phyloP scores from a whole-genome alignment of 92 coral and sea anemone genomes.

The Phymanthus crucifer region DNA sequence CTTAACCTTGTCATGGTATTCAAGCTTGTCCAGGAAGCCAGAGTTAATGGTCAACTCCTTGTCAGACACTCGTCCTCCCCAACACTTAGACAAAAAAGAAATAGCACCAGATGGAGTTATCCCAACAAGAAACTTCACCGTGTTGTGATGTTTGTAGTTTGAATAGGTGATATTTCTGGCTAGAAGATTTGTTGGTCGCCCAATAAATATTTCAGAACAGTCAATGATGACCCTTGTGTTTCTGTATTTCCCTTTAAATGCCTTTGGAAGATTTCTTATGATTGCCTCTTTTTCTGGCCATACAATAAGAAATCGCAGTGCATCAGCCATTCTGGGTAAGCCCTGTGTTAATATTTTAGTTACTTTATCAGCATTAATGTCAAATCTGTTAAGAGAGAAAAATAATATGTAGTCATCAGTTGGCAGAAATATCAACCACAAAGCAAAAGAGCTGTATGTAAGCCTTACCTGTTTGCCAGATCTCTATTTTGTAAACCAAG shows the following conservation, averaged over 20 bases:
- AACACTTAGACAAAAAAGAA: conserved; percentile 43
- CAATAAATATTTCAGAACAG: conserved; percentile 46
- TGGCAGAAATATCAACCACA: not conserved
- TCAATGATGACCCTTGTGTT: conserved; percentile 44
- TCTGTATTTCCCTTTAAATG: conserved; percentile 22
- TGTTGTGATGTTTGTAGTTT: conserved; percentile 46
- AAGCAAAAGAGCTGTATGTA: conserved; percentile 5
- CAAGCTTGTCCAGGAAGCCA: conserved; percentile 45
- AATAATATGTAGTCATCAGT: not conserved
- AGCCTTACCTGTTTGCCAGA: conserved; percentile 38
- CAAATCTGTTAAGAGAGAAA: conserved; percentile 25
- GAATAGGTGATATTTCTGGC: conserved; percentile 34
- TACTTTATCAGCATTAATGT: conserved; percentile 20
- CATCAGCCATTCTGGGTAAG: conserved; percentile 2
- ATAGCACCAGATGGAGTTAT: conserved; percentile 44
- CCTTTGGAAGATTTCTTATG: conserved; percentile 31
- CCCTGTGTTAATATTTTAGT: not conserved
- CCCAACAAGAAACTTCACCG: conserved; percentile 31
- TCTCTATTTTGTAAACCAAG: conserved; percentile 46
- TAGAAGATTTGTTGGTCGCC: conserved; percentile 32
- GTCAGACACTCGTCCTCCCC: conserved; percentile 61
- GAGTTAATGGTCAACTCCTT: conserved; percentile 39
- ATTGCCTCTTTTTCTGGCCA: conserved; percentile 42
- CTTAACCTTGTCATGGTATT: conserved; percentile 30
- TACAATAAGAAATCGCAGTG: conserved; percentile 34